Percentiles rank a stretch among this genome's conserved stretches.
These are phyloP conservation scores for Nautilus pompilius DNA, from an alignment of 1,140 invertebrate genomes.

Conservation along the genomic window DNA sequence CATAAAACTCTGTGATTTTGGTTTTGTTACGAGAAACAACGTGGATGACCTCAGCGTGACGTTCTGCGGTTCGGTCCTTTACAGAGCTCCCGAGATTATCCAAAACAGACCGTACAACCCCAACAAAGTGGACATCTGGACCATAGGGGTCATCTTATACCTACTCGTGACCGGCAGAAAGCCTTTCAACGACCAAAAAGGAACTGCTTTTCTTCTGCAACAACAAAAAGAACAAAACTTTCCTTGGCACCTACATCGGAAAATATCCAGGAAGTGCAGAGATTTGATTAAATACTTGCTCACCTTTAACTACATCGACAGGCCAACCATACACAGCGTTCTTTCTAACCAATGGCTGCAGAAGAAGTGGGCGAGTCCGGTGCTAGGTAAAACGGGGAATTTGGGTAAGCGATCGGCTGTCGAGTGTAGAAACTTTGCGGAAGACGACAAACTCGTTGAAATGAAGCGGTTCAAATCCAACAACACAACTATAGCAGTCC, in stretches of 20 bases:
- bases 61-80: conserved; percentile 68
- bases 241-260: conserved; percentile 46
- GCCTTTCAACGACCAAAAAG: conserved; percentile 54
- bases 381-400: too few relatives aligned
- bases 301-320: conserved; percentile 25
- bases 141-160: conserved; percentile 54
- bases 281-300: conserved; percentile 38
- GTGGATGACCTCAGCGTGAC: conserved; percentile 59
- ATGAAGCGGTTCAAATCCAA: too few relatives aligned
- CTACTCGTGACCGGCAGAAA: conserved; percentile 54
- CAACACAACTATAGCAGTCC: too few relatives aligned
- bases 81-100: conserved; percentile 70
- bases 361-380: too few relatives aligned
- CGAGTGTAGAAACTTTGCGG: too few relatives aligned
- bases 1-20: conserved; percentile 86
- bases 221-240: conserved; percentile 48
- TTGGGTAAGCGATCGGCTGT: too few relatives aligned
- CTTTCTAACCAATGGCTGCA: conserved; percentile 33
- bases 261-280: conserved; percentile 32
- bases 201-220: conserved; percentile 46
- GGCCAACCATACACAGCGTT: conserved; percentile 34
- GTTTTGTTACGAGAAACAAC: conserved; percentile 62
- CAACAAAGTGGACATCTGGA: conserved; percentile 54
- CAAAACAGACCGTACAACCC: conserved; percentile 56
- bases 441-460: too few relatives aligned